These are phyloP conservation scores for Coendou prehensilis DNA, from an alignment of 2,797 vertebrate genomes.

Conservation along the genomic window DNA sequence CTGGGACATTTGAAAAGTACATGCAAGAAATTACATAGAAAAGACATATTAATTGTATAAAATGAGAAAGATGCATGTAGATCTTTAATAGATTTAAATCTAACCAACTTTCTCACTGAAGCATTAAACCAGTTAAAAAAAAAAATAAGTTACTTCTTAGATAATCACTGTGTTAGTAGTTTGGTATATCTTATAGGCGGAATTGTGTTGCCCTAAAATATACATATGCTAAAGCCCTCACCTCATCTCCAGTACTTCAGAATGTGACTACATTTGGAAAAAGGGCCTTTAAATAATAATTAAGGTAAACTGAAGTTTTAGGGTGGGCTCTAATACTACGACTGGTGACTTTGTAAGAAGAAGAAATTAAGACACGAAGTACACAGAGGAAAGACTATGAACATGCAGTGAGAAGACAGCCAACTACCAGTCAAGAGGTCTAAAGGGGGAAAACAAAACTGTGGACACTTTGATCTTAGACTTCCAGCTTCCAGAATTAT, in stretches of 20 bases:
- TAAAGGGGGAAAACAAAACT: background rate
- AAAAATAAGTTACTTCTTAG: constrained; percentile 27
- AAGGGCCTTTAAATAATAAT: background rate
- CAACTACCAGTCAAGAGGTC: background rate
- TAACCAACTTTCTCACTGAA: constrained; percentile 13
- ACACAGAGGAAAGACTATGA: background rate
- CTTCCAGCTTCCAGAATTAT: background rate
- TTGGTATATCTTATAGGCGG: background rate
- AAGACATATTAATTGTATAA: constrained; percentile 1
- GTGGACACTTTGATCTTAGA: background rate
- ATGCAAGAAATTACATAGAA: constrained; percentile 28
- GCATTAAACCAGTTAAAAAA: background rate
- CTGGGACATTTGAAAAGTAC: background rate
- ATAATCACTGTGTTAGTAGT: constrained; percentile 29
- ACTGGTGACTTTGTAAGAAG: background rate
- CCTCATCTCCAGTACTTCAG: background rate
- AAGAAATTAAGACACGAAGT: background rate
- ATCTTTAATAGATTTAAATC: constrained; percentile 22
- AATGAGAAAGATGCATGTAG: background rate
- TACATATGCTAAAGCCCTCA: background rate
- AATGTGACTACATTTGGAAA: background rate
- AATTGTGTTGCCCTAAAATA: background rate
- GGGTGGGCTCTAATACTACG: background rate
- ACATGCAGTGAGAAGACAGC: background rate
- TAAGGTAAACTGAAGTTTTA: background rate